phyloP scores from a whole-genome alignment of 2,888 invertebrate genomes.

The Aelia acuminata region DNA sequence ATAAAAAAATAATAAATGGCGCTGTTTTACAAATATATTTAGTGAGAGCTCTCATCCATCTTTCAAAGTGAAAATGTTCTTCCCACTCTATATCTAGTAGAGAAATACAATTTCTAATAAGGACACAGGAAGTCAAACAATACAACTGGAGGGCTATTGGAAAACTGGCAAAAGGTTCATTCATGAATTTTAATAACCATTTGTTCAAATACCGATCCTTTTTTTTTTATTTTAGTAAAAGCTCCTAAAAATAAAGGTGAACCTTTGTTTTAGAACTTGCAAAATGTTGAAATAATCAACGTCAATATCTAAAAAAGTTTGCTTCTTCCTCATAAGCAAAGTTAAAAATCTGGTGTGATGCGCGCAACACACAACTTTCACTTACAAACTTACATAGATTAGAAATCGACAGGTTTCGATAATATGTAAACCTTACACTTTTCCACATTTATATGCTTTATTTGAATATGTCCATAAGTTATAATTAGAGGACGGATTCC shows the following conservation, averaged over 20 bases:
- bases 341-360: too few relatives aligned
- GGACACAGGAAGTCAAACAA: not conserved
- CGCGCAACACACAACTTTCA: too few relatives aligned
- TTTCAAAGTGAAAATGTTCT: not conserved
- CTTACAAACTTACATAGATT: too few relatives aligned
- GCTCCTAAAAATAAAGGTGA: not conserved
- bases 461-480: too few relatives aligned
- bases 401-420: too few relatives aligned
- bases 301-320: too few relatives aligned
- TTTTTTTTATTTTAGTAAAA: not conserved
- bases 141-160: not conserved
- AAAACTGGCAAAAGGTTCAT: not conserved
- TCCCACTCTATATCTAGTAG: not conserved
- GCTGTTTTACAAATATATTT: not conserved
- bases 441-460: too few relatives aligned
- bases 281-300: not conserved
- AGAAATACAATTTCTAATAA: not conserved
- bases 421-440: too few relatives aligned
- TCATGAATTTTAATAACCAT: constrained; percentile 5
- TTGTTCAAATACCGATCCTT: not conserved
- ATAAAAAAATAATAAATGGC: not conserved
- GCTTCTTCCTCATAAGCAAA: too few relatives aligned
- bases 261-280: not conserved
- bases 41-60: not conserved
- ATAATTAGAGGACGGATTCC: too few relatives aligned